Base-by-base conservation (phyloP, 1,140 invertebrate species). In the Orchestia grillus region DNA sequence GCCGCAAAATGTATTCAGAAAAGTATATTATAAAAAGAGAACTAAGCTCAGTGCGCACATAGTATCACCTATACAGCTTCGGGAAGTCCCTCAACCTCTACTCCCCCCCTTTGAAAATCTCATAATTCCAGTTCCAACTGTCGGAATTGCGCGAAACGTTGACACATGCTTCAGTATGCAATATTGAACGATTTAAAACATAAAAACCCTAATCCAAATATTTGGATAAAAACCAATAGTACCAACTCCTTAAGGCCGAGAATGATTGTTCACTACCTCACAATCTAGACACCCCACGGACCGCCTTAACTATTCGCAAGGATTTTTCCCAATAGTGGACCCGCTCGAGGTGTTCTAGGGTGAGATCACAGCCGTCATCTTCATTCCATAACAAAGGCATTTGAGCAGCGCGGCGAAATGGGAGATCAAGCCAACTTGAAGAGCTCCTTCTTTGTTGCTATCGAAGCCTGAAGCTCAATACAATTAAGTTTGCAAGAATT, bases 401-500 rank as follows among this genome's bases (percentile, higher is more conserved):
- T 44, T 44, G 44, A 45, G 92, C 92, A 45, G 92, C 43, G 43
- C 11, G 47, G 44, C 44, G 43, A 44, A 94, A 94, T 45, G 92
- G 44, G 44, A 94, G 92, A 94, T 94, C 44, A 45, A n/a, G 44
- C 36, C 44, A 94, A n/a, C 43, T 45, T 40, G 92, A 44, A 44
- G 44, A 40, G 92, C 44, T 94, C 44, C 92, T 45, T 94, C 88
- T 90, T 41, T 90, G 88, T 94, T 44, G 44, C 43, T 47, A 45
- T 40, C 92, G 92, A 44, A 45, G 92, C 92, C 44, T 44, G 92
- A 45, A n/a, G 44, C 92, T 94, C 92, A 40, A 94, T 94, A 94
- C 92, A 94, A 94, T 94, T 94, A 94, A 45, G 92, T 45, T 94
- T 44, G 92, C 43, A 44, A 44, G 88, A 94, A 47, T 94, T 94